A percentile compares a stretch with the other conserved stretches of the same genome.
phyloP scores from a whole-genome alignment of 2,888 invertebrate genomes.

The Calameuta filiformis region DNA sequence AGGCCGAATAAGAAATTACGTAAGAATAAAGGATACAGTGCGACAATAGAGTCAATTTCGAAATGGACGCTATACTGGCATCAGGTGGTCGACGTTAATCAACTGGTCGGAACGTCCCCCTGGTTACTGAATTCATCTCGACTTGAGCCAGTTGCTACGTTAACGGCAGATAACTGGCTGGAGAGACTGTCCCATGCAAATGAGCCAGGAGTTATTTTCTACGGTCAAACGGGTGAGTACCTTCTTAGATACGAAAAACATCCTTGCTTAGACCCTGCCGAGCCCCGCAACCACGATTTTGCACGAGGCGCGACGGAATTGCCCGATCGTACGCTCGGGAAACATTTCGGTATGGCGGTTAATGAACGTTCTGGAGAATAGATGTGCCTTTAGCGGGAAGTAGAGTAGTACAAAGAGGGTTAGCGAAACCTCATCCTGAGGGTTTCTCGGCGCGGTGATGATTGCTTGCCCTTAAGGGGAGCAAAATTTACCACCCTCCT shows the following conservation, averaged over 20 bases:
- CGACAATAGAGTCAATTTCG: no score
- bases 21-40: no score
- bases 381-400: no score
- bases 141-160: slow-evolving; percentile 13
- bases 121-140: slow-evolving; percentile 32
- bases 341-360: slow-evolving; percentile 25
- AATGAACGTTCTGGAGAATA: slow-evolving; percentile 26
- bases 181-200: slow-evolving; percentile 34
- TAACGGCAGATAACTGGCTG: background rate
- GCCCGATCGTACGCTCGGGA: slow-evolving; percentile 1
- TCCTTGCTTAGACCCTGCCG: no score
- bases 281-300: slow-evolving; percentile 22
- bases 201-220: slow-evolving; percentile 21
- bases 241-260: no score
- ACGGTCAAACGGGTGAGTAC: background rate
- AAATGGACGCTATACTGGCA: slow-evolving; percentile 28
- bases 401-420: no score
- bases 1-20: no score
- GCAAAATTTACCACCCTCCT: no score
- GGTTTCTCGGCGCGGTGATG: no score
- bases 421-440: no score
- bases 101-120: slow-evolving; percentile 19
- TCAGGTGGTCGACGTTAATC: slow-evolving; percentile 52
- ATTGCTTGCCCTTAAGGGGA: no score
- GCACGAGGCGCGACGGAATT: slow-evolving; percentile 6